A percentile compares a stretch with the other conserved stretches of the same genome.
Conservation (phyloP, 2,113 vertebrate species). For the Hystrix cristata region DNA sequence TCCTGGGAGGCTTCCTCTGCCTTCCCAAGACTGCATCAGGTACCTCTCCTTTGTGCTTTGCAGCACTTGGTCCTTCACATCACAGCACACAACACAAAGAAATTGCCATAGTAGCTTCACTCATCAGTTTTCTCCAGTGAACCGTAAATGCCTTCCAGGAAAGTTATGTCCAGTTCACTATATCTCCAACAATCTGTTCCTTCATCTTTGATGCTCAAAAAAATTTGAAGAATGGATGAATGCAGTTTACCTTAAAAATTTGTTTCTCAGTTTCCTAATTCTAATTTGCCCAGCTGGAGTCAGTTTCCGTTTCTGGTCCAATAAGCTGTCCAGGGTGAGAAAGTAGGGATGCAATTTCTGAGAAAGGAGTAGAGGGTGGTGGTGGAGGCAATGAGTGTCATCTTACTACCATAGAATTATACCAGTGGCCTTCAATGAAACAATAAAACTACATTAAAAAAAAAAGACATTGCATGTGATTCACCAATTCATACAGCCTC, state of each 20-base stretch:
- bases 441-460: background rate
- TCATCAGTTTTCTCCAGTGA: background rate
- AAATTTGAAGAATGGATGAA: conserved; percentile 19
- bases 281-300: background rate
- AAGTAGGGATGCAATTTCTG: background rate
- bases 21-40: background rate
- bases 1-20: background rate
- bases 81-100: background rate
- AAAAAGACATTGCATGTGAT: background rate
- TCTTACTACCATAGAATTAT: background rate
- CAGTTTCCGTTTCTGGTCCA: background rate
- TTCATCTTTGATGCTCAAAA: conserved; percentile 20
- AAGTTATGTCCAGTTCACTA: background rate
- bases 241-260: background rate
- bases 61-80: background rate
- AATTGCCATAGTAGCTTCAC: background rate
- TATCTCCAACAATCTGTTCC: background rate
- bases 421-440: background rate
- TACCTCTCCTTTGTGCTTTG: background rate
- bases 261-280: conserved; percentile 32
- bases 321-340: background rate
- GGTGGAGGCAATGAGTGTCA: background rate
- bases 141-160: conserved; percentile 2
- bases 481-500: background rate
- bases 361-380: background rate